Evolutionary conservation across 2,888 invertebrate genomes (phyloP).

Genomic region (Amaurobius ferox): DNA sequence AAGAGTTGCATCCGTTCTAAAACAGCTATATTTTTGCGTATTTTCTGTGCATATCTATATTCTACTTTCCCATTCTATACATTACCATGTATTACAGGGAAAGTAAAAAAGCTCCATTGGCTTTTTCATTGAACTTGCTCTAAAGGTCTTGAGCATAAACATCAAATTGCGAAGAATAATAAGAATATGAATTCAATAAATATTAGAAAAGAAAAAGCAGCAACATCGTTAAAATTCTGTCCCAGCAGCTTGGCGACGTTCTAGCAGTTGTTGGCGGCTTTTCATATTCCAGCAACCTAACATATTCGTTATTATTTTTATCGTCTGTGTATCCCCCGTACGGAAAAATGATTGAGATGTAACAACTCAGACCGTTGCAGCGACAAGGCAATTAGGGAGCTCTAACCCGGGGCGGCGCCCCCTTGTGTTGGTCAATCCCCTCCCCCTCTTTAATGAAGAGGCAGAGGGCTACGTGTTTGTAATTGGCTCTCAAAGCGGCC

Average conservation of each 20-base stretch:
- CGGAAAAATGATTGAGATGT: conserved; percentile 65
- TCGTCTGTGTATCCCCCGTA: conserved; percentile 22
- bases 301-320: conserved; percentile 18
- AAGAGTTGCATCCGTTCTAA: no score
- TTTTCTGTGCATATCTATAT: no score
- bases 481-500: conserved; percentile 63
- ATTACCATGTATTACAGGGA: no score
- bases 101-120: no score
- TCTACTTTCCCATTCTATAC: no score
- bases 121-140: no score
- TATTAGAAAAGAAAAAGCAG: no score
- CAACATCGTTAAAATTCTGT: no score
- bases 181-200: no score
- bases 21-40: no score
- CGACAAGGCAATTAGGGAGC: conserved; percentile 65
- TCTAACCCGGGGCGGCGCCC: conserved; percentile 22
- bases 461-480: conserved; percentile 44
- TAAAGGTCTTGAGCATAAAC: no score
- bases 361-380: conserved; percentile 56
- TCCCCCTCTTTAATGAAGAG: not conserved
- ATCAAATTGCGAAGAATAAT: no score
- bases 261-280: conserved; percentile 4
- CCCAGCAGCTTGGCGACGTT: not conserved
- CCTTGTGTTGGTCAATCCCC: conserved; percentile 1
- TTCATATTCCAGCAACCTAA: not conserved